A percentile compares a stretch with the other conserved stretches of the same genome.
phyloP scores from a whole-genome alignment of 2,113 vertebrate species.

The Mustelus asterias region DNA sequence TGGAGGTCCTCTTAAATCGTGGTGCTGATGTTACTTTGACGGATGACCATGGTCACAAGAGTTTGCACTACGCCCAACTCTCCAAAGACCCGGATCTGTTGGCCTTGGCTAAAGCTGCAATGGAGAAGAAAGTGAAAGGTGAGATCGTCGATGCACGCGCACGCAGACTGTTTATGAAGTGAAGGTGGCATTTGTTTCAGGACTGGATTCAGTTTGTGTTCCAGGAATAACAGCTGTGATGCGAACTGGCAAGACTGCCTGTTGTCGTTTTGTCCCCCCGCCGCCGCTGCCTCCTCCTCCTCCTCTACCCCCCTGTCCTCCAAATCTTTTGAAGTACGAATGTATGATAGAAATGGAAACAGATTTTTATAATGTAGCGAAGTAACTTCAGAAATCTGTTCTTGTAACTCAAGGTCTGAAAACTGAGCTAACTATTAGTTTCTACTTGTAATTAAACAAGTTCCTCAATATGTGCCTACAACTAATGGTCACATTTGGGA shows the following conservation, averaged over 20 bases:
- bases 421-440: neutral
- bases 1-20: constrained; percentile 78
- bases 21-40: constrained; percentile 68
- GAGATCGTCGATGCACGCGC: constrained; percentile 1
- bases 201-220: neutral
- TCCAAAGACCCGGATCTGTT: constrained; percentile 80
- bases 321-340: neutral
- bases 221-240: neutral
- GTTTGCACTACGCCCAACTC: constrained; percentile 80
- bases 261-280: too few relatives aligned
- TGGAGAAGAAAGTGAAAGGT: constrained; percentile 78
- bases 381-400: neutral
- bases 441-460: neutral
- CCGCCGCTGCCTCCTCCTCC: too few relatives aligned
- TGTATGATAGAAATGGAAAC: constrained; percentile 3
- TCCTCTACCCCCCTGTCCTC: neutral
- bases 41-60: constrained; percentile 76
- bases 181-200: neutral
- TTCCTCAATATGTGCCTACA: neutral
- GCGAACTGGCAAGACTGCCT: neutral
- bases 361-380: neutral
- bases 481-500: neutral
- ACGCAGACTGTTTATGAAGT: too few relatives aligned
- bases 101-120: constrained; percentile 65
- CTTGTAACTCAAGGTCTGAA: neutral